Base-by-base conservation (phyloP, 1,140 invertebrate genomes). In the Rhagoletis pomonella region DNA sequence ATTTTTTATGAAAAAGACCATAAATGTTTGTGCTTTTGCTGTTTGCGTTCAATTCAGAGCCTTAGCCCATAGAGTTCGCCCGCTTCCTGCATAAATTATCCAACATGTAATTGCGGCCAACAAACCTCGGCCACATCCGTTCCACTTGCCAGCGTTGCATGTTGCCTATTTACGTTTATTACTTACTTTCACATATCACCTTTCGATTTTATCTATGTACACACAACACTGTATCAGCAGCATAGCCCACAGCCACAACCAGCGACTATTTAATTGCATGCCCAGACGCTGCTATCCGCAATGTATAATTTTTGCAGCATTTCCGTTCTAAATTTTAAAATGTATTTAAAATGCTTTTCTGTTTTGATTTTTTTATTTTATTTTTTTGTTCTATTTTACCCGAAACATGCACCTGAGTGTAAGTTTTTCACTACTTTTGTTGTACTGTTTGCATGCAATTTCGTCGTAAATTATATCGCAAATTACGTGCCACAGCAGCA, bases 311-410 rank as follows among this genome's bases (percentile, higher is more conserved):
- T 12, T 69, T 44, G 29, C 67, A 7, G 67, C 47, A 81, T 81
- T 1, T 81, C 73, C 73, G 73, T 55, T 81, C 73, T 81, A 81
- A 58, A 81, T 81, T 81, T 81, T 50, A 81, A 81, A 81, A 81
- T 55, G n/a, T 81, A 2, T 81, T 81, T 81, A 19, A 29, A 81
- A 81, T 81, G 17, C 17, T 50, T 9, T 81, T 58, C 55, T 55
- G 10, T 81, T 55, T 81, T 0, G 29, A 62, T 62, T 50, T 9
- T 81, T 58, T 81, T 55, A 29, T 81, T 55, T 81, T n/a, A n/a
- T 0, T n/a, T 19, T 81, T 55, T 81, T 29, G 10, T 81, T 55
- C 47, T 55, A 50, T 81, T 55, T 44, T 10, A 58, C 50, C 17
- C 47, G n/a, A 5, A 55, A 4, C 73, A 81, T 47, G 73, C 73